Base-by-base conservation (phyloP, 2,888 invertebrate species). In the Trachelus troglodyta region DNA sequence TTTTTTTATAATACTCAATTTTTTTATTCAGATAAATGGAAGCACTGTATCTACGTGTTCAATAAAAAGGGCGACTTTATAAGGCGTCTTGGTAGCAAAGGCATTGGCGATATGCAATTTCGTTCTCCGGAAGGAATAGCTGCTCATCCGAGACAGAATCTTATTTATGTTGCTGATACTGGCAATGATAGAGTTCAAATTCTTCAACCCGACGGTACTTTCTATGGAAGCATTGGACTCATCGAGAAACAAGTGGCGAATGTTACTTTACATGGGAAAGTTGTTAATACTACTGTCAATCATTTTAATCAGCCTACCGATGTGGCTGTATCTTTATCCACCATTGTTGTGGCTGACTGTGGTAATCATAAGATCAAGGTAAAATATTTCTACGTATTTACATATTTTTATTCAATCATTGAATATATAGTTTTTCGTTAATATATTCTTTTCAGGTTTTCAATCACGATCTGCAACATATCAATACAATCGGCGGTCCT, bases 111-210 rank as follows among this genome's bases (percentile, higher is more conserved):
- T 12, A 94, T 94, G 2, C 93, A 93, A 89, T 93, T 97, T 85
- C 92, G 94, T 33, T 95, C 95, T 35, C 96, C 96, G 0, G 96
- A 96, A 92, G 96, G 96, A 68, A 93, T 96, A 77, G 94, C 95
- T 3, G 89, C 93, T 0, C 93, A 93, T 76, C 92, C 92, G 80
- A 87, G 90, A 23, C 93, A 94, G 68, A 92, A 93, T 79, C 93
- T 93, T 77, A 92, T 96, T 30, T 95, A 96, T 83, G 94, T 96
- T 0, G 96, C 95, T 75, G 96, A 97, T 87, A 96, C 96, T 79
- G 96, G 96, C 80, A 96, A 96, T 87, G 95, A 96, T 87, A 92
- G 96, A 78, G 92, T 94, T 9, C 93, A 94, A 90, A 91, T 94
- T 23, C 86, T 95, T 1, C 92, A 94, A 85, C 92, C 93, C 0